Evolutionary conservation across 2,888 invertebrate species (phyloP).

Genomic region (Sinohyriopsis cumingii): DNA sequence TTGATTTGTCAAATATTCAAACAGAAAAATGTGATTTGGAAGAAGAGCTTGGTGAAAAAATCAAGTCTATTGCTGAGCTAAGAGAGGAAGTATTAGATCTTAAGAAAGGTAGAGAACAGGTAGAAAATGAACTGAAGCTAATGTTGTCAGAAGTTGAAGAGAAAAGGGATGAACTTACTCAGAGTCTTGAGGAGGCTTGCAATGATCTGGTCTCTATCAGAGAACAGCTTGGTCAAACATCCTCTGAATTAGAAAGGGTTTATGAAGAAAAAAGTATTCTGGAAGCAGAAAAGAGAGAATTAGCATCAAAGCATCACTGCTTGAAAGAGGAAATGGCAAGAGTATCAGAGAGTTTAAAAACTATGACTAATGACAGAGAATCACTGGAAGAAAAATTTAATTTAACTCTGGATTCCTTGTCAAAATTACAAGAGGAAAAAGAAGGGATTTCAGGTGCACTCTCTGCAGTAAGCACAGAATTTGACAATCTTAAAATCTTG

Average conservation of each 20-base stretch:
- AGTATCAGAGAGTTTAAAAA: too few relatives aligned
- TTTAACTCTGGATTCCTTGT: too few relatives aligned
- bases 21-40: slow-evolving; percentile 19
- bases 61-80: neutral
- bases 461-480: neutral
- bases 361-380: too few relatives aligned
- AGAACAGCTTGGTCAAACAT: slow-evolving; percentile 34
- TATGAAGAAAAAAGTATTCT: slow-evolving; percentile 9
- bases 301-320: too few relatives aligned
- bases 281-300: too few relatives aligned
- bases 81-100: slow-evolving; percentile 8
- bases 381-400: too few relatives aligned
- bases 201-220: slow-evolving; percentile 27
- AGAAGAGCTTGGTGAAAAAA: slow-evolving; percentile 1
- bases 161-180: slow-evolving; percentile 31
- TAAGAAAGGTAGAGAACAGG: slow-evolving; percentile 13
- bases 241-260: slow-evolving; percentile 26
- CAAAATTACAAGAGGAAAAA: too few relatives aligned
- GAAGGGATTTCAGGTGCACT: too few relatives aligned
- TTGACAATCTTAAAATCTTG: slow-evolving; percentile 9
- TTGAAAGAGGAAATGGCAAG: too few relatives aligned
- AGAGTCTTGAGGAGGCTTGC: slow-evolving; percentile 35
- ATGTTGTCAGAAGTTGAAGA: slow-evolving; percentile 10
- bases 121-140: slow-evolving; percentile 10
- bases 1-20: slow-evolving; percentile 2